Base-by-base conservation (phyloP, 2,888 invertebrate species). In the Tetranychus truncatus region DNA sequence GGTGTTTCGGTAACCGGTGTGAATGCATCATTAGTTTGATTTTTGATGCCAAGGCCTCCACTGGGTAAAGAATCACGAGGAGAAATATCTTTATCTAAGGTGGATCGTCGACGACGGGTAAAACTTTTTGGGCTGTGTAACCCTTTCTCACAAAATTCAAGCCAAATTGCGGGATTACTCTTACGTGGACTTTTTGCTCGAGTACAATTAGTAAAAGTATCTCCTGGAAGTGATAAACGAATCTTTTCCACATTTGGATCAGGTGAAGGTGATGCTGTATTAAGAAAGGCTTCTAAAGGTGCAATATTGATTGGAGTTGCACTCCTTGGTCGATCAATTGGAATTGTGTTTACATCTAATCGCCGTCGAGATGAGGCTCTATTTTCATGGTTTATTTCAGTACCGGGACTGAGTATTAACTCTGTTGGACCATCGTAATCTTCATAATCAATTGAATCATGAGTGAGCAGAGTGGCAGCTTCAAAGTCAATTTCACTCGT, bases 241-340 rank as follows among this genome's bases (percentile, higher is more conserved):
- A 89, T 84, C 81, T 89, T 88, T 79, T 88, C 88, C 2, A 85
- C 75, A 15, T 76, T 77, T 9, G 78, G 71, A 45, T 78, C 78
- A 6, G 77, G 76, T 9, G 79, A 77, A 80, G 34, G 79, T 76
- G 79, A 78, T 8, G 81, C 79, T 45, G 81, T 80, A 78, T 83
- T 82, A 78, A 88, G 87, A 80, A 88, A 90, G 79, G 89, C 89
- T 80, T 90, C 89, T 75, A 90, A 83, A 71, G 88, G 85, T 69
- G 88, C 87, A 45, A 88, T 88, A 81, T 87, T 88, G 77, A 88
- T 86, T n/a, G 89, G 88, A 18, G 89, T 88, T 67, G 89, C 87
- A 45, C 88, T 87, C 9, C 91, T 84, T 78, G 91, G 89, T 74
- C 91, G 84, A 78, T 89, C 89, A 74, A 89, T 87, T 0, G 89